These are phyloP conservation scores for Muscina levida DNA, from an alignment of 2,888 invertebrate species.

Conservation along the genomic window DNA sequence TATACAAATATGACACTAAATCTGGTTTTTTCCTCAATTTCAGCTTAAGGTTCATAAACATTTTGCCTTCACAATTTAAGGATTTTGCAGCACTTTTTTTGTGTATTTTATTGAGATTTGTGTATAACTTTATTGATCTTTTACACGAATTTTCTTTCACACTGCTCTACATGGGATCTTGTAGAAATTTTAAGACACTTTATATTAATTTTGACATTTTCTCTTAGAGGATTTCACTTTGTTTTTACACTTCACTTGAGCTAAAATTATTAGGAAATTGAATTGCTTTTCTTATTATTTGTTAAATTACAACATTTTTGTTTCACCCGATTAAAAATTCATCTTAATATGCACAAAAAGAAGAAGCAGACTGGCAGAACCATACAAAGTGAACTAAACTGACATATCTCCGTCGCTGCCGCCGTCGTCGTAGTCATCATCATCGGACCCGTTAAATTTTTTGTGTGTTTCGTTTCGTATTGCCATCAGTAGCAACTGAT, in stretches of 20 bases:
- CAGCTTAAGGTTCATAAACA: constrained; percentile 48
- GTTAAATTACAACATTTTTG: neutral
- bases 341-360: constrained; percentile 57
- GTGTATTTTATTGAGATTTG: too few relatives aligned
- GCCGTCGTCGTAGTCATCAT: too few relatives aligned
- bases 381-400: neutral
- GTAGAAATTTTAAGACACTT: too few relatives aligned
- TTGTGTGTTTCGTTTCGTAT: constrained; percentile 38
- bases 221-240: constrained; percentile 5
- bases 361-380: constrained; percentile 59
- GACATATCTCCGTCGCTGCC: constrained; percentile 16
- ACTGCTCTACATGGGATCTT: too few relatives aligned
- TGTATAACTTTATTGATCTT: too few relatives aligned
- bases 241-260: constrained; percentile 42
- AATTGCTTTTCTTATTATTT: neutral
- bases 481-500: neutral
- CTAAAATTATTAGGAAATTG: neutral
- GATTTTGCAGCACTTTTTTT: neutral
- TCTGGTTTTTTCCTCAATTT: constrained; percentile 1
- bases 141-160: too few relatives aligned
- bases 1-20: constrained; percentile 45
- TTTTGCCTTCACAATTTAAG: constrained; percentile 45
- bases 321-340: constrained; percentile 50
- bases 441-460: constrained; percentile 52
- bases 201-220: neutral